phyloP scores from a whole-genome alignment of 1,140 invertebrate genomes.

The Polypedilum vanderplanki region DNA sequence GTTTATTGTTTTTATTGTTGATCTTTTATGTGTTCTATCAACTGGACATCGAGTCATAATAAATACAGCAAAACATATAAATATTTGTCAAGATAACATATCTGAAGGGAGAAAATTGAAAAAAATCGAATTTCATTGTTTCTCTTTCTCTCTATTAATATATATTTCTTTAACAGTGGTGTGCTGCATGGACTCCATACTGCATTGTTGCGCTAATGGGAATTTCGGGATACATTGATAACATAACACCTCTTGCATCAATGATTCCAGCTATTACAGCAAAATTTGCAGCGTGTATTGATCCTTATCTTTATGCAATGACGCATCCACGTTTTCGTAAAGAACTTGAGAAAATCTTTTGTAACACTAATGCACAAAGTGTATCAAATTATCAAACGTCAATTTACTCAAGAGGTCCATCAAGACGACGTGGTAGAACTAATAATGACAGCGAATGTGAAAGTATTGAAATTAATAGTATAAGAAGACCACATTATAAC shows the following conservation, averaged over 20 bases:
- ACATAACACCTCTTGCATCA: constrained; percentile 58
- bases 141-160: constrained; percentile 37
- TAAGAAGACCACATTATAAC: not conserved
- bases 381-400: not conserved
- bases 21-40: too few species aligned
- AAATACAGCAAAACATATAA: too few species aligned
- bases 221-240: constrained; percentile 53
- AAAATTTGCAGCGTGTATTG: constrained; percentile 64
- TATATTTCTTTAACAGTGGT: constrained; percentile 46
- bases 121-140: constrained; percentile 42
- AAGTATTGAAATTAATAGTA: not conserved
- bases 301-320: constrained; percentile 68
- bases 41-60: too few species aligned
- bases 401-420: not conserved
- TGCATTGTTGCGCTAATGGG: constrained; percentile 64
- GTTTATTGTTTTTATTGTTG: too few species aligned
- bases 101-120: not conserved
- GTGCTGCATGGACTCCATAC: constrained; percentile 70
- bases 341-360: constrained; percentile 48
- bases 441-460: not conserved
- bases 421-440: not conserved
- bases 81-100: not conserved
- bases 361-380: constrained; percentile 31
- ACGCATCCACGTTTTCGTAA: constrained; percentile 61
- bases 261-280: constrained; percentile 71